Base-by-base conservation (phyloP, 2,113 vertebrate genomes). In the Silurus asotus region DNA sequence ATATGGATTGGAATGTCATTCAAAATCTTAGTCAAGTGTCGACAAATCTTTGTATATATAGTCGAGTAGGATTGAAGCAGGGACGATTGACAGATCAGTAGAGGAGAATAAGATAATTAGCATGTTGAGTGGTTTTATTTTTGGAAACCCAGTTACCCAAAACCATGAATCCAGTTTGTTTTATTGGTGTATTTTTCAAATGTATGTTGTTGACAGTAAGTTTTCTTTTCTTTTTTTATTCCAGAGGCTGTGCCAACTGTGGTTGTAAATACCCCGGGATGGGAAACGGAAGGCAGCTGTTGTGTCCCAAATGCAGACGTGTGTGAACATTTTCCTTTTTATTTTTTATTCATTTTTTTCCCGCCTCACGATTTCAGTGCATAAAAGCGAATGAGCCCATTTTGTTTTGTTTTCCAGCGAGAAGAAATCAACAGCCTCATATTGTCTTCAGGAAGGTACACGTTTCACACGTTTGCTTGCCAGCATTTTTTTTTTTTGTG, bases 371-470 rank as follows among this genome's bases (percentile, higher is more conserved):
- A 49, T 49, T 74, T 72, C 37, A 72, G 4, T 20, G 20, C 17
- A 15, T 1, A 56, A 2, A 25, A 78, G 15, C 28, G 7, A 78
- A 78, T 77, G 25, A 77, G 17, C n/a, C 49, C 74, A 4, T 74
- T 74, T 51, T 10, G 14, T 6, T 64, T 48, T 14, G 48, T 83
- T 67, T 11, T 76, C 8, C 87, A 90, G 91, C 78, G 14, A 67
- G 83, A 14, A 87, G 85, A n/a, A 89, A 87, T 58, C 56, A 15
- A 0, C 67, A 51, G 13, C 81, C 83, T 74, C 91, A 86, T 75
- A 91, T 90, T 14, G 58, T 91, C 62, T 91, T 91, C 87, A 91
- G 84, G 65, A 92, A 91, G 91, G 91, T 92, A 85, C 65, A 86
- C 61, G 3, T 65, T 15, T 74, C 2, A 10, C 62, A 13, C 3